Evolutionary conservation across 2,797 vertebrate species (phyloP).

Genomic region (Acanthurus tractus): DNA sequence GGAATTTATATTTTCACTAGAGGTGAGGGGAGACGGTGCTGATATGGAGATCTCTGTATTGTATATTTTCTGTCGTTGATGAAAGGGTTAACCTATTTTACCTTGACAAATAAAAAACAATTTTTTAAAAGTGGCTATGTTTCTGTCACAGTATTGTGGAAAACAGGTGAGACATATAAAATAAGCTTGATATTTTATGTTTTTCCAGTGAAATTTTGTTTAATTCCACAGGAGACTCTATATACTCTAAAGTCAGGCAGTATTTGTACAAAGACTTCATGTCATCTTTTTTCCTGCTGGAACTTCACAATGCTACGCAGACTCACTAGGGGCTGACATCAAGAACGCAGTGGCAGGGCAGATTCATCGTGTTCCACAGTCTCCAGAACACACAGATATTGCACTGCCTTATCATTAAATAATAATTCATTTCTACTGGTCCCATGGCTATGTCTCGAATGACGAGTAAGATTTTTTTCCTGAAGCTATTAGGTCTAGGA

Average conservation of each 20-base stretch:
- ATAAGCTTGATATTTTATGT: slow-evolving; percentile 32
- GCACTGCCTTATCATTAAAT: slow-evolving; percentile 54
- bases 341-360: slow-evolving; percentile 54
- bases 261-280: slow-evolving; percentile 42
- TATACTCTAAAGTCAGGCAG: slow-evolving; percentile 36
- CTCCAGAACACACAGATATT: slow-evolving; percentile 47
- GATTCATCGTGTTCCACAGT: slow-evolving; percentile 45
- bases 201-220: slow-evolving; percentile 20
- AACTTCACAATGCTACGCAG: slow-evolving; percentile 45
- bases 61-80: slow-evolving; percentile 12
- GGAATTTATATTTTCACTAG: slow-evolving; percentile 14
- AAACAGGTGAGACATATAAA: slow-evolving; percentile 32
- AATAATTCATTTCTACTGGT: slow-evolving; percentile 39
- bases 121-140: slow-evolving; percentile 3
- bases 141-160: slow-evolving; percentile 6
- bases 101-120: neutral
- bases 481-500: slow-evolving; percentile 21
- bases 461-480: slow-evolving; percentile 20
- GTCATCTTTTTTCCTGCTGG: slow-evolving; percentile 40
- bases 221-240: slow-evolving; percentile 39
- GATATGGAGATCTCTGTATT: slow-evolving; percentile 11
- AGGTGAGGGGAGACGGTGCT: neutral
- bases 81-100: slow-evolving; percentile 22
- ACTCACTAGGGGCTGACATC: slow-evolving; percentile 52
- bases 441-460: slow-evolving; percentile 22